Evolutionary conservation across 2,888 invertebrate genomes (phyloP).

Genomic region (Drosophila ezoana): DNA sequence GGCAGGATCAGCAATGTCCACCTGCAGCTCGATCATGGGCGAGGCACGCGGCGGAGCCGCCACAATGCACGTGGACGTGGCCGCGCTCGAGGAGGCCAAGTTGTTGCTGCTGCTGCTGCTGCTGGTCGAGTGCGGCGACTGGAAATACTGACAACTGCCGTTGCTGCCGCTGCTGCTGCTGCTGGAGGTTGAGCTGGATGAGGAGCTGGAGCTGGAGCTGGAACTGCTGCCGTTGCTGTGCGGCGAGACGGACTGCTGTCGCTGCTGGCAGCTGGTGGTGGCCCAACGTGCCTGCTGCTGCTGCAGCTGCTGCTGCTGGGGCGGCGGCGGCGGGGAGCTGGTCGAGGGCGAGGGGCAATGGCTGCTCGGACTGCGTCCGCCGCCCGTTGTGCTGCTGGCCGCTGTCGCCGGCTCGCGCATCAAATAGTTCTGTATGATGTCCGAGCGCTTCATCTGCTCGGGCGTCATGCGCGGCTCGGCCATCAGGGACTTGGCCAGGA

Average conservation of each 20-base stretch:
- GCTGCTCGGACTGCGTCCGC: constrained; percentile 80
- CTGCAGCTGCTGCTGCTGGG: constrained; percentile 71
- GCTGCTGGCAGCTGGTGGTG: constrained; percentile 86
- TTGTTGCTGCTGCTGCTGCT: constrained; percentile 34
- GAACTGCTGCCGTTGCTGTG: constrained; percentile 84
- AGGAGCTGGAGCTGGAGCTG: constrained; percentile 80
- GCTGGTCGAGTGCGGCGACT: constrained; percentile 83
- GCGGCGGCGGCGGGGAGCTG: constrained; percentile 82
- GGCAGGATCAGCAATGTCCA: constrained; percentile 92
- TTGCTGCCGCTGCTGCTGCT: constrained; percentile 40
- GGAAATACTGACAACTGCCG: constrained; percentile 84
- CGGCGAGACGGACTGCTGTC: constrained; percentile 85
- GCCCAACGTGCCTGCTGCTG: constrained; percentile 85
- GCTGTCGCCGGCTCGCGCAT: constrained; percentile 88
- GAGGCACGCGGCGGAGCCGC: constrained; percentile 85
- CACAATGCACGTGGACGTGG: constrained; percentile 85
- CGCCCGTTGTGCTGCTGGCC: constrained; percentile 68
- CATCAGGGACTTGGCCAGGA: constrained; percentile 95
- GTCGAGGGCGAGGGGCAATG: constrained; percentile 83
- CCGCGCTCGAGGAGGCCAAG: constrained; percentile 68
- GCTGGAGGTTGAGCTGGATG: constrained; percentile 83
- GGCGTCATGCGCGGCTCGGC: constrained; percentile 97
- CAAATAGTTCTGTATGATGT: constrained; percentile 96
- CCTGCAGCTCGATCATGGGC: constrained; percentile 90
- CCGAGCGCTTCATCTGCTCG: constrained; percentile 95